phyloP scores from a whole-genome alignment of 2,113 vertebrate genomes.

The Alouatta palliata region DNA sequence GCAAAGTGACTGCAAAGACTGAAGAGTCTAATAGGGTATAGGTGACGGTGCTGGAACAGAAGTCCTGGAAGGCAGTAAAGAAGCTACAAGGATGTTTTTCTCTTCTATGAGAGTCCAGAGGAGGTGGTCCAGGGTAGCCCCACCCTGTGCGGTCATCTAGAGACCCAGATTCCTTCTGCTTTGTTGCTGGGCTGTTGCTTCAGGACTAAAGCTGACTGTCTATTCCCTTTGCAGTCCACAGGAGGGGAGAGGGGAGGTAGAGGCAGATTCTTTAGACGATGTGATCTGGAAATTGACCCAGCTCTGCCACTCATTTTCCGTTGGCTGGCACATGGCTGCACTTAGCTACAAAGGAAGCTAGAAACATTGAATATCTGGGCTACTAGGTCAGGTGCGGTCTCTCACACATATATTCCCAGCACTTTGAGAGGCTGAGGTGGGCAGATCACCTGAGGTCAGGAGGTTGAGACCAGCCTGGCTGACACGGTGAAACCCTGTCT shows the following conservation, averaged over 20 bases:
- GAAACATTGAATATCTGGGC: not conserved
- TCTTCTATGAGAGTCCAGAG: not conserved
- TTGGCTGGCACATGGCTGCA: not conserved
- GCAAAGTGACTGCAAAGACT: not conserved
- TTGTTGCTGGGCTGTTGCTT: not conserved
- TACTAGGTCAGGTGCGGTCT: no score
- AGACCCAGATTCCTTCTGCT: not conserved
- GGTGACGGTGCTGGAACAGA: not conserved
- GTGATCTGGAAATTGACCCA: not conserved
- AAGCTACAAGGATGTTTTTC: not conserved
- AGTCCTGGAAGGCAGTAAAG: not conserved
- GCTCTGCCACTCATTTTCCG: not conserved
- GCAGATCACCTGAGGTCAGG: no score
- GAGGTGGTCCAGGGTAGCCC: not conserved
- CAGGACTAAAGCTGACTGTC: not conserved
- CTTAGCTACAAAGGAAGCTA: not conserved
- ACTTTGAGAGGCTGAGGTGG: no score
- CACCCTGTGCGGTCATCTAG: no score
- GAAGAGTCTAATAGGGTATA: not conserved
- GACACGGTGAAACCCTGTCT: no score
- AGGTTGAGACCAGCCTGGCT: no score
- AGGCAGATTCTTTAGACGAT: not conserved
- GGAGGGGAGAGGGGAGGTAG: accelerated
- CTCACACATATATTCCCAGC: no score
- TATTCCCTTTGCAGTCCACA: not conserved